Evolutionary conservation across 2,113 vertebrate species (phyloP).

Genomic region (Turnix velox): DNA sequence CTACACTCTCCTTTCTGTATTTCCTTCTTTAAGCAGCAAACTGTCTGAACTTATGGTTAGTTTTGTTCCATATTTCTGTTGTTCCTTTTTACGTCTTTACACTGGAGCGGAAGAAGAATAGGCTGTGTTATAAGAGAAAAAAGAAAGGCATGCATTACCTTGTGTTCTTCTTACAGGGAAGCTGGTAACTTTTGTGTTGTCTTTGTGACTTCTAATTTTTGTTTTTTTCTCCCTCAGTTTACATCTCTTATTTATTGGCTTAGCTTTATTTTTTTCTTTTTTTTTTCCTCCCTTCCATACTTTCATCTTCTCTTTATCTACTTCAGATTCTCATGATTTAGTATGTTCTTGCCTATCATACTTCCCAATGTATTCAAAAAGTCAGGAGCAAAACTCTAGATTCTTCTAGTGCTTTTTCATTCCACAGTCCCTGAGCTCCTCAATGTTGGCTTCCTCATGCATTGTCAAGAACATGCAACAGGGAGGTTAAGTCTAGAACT

Average conservation of each 20-base stretch:
- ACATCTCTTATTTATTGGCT: neutral
- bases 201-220: neutral
- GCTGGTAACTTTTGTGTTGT: rapidly evolving
- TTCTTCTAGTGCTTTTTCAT: neutral
- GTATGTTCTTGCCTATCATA: neutral
- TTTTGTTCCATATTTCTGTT: neutral
- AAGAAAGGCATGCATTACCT: neutral
- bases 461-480: neutral
- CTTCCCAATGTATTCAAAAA: neutral
- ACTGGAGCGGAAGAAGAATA: neutral
- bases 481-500: neutral
- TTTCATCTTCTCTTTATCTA: neutral
- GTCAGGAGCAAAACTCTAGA: neutral
- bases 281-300: neutral
- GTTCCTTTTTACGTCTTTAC: neutral
- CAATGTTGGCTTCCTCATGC: neutral
- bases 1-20: neutral
- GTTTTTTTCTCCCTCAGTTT: neutral
- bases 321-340: neutral
- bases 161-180: neutral
- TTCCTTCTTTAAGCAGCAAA: neutral
- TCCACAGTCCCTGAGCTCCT: neutral
- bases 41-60: neutral
- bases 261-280: neutral
- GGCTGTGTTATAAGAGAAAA: neutral